Base-by-base conservation (phyloP, 2,113 vertebrate genomes). In the Nibea coibor region DNA sequence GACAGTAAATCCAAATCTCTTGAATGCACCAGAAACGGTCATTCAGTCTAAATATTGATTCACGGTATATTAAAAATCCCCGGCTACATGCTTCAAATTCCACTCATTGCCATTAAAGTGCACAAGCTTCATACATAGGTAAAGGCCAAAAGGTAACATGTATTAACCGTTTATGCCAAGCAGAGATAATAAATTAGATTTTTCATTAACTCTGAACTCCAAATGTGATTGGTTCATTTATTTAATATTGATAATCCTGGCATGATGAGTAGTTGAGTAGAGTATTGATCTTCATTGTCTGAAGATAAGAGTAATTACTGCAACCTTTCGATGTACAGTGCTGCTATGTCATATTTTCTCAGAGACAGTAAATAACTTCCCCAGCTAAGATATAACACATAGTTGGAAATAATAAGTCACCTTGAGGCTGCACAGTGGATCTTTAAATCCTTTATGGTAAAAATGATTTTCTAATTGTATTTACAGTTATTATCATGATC, bases 181-280 rank as follows among this genome's bases (percentile, higher is more conserved):
- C 31, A n/a, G 50, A 74, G 4, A 43, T 45, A 78, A 39, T 14
- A 0, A 50, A 63, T 72, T 45, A 26, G 53, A 61, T 61, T 77
- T 65, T 77, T 65, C 14, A 78, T 78, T 20, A 65, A 50, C 45
- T 71, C 57, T 65, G 8, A 43, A 14, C 8, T 51, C 42, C 26
- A 45, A 19, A 10, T 31, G 22, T 54, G 19, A 71, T 77, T 61
- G 3, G 76, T 72, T 51, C 3, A 24, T 42, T 66, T 58, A 54
- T 61, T 39, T 70, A 59, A 67, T 67, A 62, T 61, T 50, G 24
- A 69, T 65, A 54, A 62, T 63, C 53, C 70, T 62, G 43, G 4
- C 19, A 51, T 16, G n/a, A 47, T 50, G 20, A 67, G 3, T 7
- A 56, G 11, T n/a, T 2, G n/a, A 51, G 11, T n/a, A 3, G n/a